Percentiles rank a stretch among this genome's conserved stretches.
phyloP scores from a whole-genome alignment of 2,888 invertebrate genomes.

The Chirona hameri region DNA sequence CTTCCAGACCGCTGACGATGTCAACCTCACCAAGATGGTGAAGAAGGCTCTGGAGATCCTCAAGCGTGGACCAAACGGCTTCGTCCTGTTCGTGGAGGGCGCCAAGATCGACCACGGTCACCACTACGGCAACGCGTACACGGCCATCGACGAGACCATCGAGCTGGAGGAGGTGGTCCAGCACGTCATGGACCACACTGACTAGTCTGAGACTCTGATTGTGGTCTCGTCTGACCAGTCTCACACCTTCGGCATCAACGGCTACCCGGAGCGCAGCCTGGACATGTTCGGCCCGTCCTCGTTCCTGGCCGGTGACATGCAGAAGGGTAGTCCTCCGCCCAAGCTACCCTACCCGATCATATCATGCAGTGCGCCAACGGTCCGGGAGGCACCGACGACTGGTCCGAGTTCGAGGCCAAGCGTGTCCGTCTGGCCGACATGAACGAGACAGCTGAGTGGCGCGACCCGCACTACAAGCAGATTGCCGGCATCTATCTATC shows the following conservation, averaged over 20 bases:
- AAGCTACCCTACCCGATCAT: slow-evolving; percentile 9
- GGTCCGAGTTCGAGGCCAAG: neutral
- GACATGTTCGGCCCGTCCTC: slow-evolving; percentile 23
- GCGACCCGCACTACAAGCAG: slow-evolving; percentile 24
- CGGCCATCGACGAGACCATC: slow-evolving; percentile 54
- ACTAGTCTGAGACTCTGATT: slow-evolving; percentile 2
- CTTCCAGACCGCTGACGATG: neutral
- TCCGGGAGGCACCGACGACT: neutral
- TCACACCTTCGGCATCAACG: slow-evolving; percentile 13
- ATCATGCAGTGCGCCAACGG: slow-evolving; percentile 26
- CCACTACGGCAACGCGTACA: slow-evolving; percentile 73
- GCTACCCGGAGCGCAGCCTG: slow-evolving; percentile 25
- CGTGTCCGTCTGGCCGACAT: neutral
- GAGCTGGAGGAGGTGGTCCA: slow-evolving; percentile 27
- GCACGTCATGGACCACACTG: slow-evolving; percentile 4
- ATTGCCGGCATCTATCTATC: slow-evolving; percentile 5
- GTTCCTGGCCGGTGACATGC: slow-evolving; percentile 12
- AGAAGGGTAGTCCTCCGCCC: neutral
- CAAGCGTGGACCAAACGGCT: neutral
- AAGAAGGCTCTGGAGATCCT: slow-evolving; percentile 26
- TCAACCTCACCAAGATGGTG: slow-evolving; percentile 24
- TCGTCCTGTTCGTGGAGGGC: slow-evolving; percentile 5
- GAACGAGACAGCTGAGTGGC: neutral
- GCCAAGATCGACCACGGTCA: slow-evolving; percentile 65
- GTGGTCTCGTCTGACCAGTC: slow-evolving; percentile 10